These are phyloP conservation scores for Anguilla marmorata DNA, from an alignment of 2,797 vertebrate genomes.

Conservation along the genomic window DNA sequence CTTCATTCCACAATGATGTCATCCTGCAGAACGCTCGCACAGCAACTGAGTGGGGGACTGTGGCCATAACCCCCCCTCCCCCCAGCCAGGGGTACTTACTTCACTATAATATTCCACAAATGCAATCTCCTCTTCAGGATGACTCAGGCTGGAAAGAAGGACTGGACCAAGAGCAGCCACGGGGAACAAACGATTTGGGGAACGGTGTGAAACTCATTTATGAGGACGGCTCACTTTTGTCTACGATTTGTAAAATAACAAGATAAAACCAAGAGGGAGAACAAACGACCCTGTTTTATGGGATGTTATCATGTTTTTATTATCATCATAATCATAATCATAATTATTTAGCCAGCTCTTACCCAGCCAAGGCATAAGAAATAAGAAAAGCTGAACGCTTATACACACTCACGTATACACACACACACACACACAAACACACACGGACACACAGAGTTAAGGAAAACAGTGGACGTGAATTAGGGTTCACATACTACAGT, in stretches of 20 bases:
- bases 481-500: neutral
- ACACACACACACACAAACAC: neutral
- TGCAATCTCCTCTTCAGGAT: conserved; percentile 60
- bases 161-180: conserved; percentile 52
- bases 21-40: conserved; percentile 62
- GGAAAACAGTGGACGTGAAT: neutral
- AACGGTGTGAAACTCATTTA: conserved; percentile 55
- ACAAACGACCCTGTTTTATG: conserved; percentile 28
- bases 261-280: conserved; percentile 37
- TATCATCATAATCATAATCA: conserved; percentile 17
- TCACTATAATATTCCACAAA: conserved; percentile 65
- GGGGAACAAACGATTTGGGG: conserved; percentile 50
- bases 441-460: neutral
- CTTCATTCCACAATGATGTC: conserved; percentile 69
- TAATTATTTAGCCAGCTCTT: conserved; percentile 15
- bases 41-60: conserved; percentile 63
- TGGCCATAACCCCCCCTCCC: conserved; percentile 62
- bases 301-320: conserved; percentile 34
- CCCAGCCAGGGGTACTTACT: conserved; percentile 60
- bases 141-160: conserved; percentile 61
- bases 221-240: conserved; percentile 53
- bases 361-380: neutral
- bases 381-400: neutral
- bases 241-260: conserved; percentile 49
- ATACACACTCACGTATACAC: neutral